Conservation (phyloP, 1,140 invertebrate species). For the Bilobella aurantiaca region DNA sequence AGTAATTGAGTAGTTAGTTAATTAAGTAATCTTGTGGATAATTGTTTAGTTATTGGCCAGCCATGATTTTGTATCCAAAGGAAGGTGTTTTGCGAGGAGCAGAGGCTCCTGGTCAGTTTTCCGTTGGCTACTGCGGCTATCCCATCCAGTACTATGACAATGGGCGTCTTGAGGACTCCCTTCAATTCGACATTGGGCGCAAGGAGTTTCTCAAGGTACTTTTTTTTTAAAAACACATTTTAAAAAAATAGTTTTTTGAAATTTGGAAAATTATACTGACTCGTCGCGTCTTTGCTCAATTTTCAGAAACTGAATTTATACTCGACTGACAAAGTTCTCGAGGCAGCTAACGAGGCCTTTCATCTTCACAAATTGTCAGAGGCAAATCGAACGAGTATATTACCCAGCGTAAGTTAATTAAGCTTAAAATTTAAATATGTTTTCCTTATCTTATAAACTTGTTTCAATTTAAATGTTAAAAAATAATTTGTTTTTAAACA, state of each 20-base stretch:
- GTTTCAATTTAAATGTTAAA: too few species aligned
- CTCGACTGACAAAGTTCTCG: not conserved
- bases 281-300: too few species aligned
- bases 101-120: constrained; percentile 1
- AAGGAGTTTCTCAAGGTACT: not conserved
- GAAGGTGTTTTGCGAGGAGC: constrained; percentile 7
- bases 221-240: not conserved
- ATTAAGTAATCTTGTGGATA: not conserved
- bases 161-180: not conserved
- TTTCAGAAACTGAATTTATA: constrained; percentile 21
- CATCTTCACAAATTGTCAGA: constrained; percentile 11
- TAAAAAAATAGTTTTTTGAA: not conserved
- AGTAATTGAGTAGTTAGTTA: too few species aligned
- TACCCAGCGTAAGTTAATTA: constrained; percentile 12
- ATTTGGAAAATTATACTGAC: too few species aligned
- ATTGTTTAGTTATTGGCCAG: constrained; percentile 23
- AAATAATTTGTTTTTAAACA: too few species aligned
- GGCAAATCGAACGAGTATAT: not conserved
- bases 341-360: constrained; percentile 24
- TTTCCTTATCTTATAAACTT: too few species aligned
- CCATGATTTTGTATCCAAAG: constrained; percentile 26
- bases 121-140: constrained; percentile 25
- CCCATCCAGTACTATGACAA: constrained; percentile 17
- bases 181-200: not conserved
- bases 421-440: not conserved